Percentiles rank a stretch among this genome's conserved stretches.
These are phyloP conservation scores for Coracias cyanogaster DNA, from an alignment of 2,797 vertebrate genomes.

Conservation along the genomic window DNA sequence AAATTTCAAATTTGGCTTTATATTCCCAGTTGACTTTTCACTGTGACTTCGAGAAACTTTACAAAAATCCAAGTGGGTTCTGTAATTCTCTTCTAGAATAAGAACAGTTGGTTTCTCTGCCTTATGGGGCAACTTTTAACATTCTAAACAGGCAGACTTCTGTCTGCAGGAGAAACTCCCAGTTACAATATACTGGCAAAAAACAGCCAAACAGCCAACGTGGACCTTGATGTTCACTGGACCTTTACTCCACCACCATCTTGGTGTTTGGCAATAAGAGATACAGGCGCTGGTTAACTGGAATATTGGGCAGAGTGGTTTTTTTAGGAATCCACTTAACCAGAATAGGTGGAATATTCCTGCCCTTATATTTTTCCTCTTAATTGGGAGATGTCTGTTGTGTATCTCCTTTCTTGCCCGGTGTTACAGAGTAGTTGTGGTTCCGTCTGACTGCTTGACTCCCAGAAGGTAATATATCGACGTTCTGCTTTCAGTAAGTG, in stretches of 20 bases:
- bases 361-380: neutral
- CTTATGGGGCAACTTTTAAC: neutral
- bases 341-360: neutral
- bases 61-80: neutral
- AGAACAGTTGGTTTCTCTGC: neutral
- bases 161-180: neutral
- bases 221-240: neutral
- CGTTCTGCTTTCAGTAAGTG: neutral
- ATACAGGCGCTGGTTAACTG: neutral
- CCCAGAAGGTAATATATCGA: neutral
- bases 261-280: neutral
- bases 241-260: neutral
- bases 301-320: neutral
- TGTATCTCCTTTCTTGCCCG: neutral
- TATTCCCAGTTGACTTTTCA: neutral
- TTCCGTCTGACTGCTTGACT: neutral
- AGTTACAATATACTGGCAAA: neutral
- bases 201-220: neutral
- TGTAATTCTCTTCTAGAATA: neutral
- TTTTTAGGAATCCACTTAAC: neutral
- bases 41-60: neutral
- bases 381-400: neutral
- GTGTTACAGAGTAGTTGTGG: neutral
- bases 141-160: neutral
- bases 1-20: neutral